phyloP scores from a whole-genome alignment of 1,140 invertebrate genomes.

The Littorina saxatilis region DNA sequence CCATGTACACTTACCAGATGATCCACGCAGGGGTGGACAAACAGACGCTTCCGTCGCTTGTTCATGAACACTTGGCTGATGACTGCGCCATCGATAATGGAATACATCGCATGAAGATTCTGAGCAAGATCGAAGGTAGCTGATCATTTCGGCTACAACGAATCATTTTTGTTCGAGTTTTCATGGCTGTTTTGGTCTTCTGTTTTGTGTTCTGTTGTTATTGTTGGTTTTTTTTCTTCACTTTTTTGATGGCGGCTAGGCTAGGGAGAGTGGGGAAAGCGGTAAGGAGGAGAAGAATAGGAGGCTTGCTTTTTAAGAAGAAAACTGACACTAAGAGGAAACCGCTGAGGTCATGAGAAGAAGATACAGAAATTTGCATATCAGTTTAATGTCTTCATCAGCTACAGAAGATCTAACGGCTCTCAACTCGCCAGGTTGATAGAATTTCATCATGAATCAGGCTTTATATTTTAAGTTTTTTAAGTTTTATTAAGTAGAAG shows the following conservation, averaged over 20 bases:
- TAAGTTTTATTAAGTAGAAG: no score
- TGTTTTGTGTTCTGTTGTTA: no score
- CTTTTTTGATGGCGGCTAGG: no score
- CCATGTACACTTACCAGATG: conserved; percentile 98
- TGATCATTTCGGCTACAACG: neutral
- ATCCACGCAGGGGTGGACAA: conserved; percentile 95
- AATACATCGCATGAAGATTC: conserved; percentile 93
- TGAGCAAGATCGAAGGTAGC: conserved; percentile 95
- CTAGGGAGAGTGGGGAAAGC: conserved; percentile 48
- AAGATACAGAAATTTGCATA: no score
- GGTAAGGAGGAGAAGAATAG: conserved; percentile 33
- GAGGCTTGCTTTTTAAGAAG: no score
- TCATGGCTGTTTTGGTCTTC: no score
- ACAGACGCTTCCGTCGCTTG: conserved; percentile 81
- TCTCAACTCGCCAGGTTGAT: conserved; percentile 96
- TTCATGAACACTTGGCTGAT: conserved; percentile 90
- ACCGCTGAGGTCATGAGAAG: no score
- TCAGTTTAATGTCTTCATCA: conserved; percentile 97
- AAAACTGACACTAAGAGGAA: no score
- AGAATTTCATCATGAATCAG: conserved; percentile 37
- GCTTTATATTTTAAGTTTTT: no score
- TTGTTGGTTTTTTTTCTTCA: no score
- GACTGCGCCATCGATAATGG: conserved; percentile 96
- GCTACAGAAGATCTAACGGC: conserved; percentile 97
- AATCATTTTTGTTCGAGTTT: neutral